Percentiles rank a stretch among this genome's conserved stretches.
phyloP scores from a whole-genome alignment of 2,797 vertebrate genomes.

The Chrosomus eos region DNA sequence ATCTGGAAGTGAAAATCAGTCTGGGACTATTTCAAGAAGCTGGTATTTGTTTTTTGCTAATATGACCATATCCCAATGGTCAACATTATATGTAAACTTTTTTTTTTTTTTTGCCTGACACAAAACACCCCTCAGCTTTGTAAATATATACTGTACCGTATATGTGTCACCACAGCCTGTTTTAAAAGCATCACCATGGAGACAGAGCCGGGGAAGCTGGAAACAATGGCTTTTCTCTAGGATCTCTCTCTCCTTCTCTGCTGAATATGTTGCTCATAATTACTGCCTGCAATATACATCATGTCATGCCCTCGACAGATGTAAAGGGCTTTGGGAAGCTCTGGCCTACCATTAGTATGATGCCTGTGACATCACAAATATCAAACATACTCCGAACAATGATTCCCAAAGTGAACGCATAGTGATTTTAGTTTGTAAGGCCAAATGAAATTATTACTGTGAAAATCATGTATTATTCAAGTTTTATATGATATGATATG shows the following conservation, averaged over 20 bases:
- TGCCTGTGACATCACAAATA: slow-evolving; percentile 27
- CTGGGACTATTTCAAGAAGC: not conserved
- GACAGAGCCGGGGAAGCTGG: slow-evolving; percentile 50
- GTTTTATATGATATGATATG: not conserved
- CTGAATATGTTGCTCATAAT: slow-evolving; percentile 2
- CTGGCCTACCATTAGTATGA: slow-evolving; percentile 20
- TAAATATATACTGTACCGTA: not conserved
- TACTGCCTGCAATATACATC: slow-evolving; percentile 36
- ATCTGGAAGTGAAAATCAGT: not conserved
- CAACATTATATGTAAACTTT: not conserved
- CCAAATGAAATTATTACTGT: slow-evolving; percentile 4
- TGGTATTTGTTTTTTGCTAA: not conserved
- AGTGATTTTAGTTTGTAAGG: slow-evolving; percentile 18
- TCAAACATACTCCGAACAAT: slow-evolving; percentile 16
- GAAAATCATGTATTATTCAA: slow-evolving; percentile 33
- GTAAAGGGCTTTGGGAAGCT: slow-evolving; percentile 59
- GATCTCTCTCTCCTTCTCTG: slow-evolving; percentile 13
- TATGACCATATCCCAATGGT: not conserved
- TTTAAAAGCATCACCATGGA: slow-evolving; percentile 67
- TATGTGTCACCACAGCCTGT: slow-evolving; percentile 47
- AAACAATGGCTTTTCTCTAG: slow-evolving; percentile 25
- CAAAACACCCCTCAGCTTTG: not conserved
- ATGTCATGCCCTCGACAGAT: slow-evolving; percentile 12
- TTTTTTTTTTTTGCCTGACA: not conserved
- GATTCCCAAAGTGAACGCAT: slow-evolving; percentile 9